Evolutionary conservation across 2,888 invertebrate species (phyloP), one percentile per base, ranked within the genome.

Genomic region (Xestobium rufovillosum): DNA sequence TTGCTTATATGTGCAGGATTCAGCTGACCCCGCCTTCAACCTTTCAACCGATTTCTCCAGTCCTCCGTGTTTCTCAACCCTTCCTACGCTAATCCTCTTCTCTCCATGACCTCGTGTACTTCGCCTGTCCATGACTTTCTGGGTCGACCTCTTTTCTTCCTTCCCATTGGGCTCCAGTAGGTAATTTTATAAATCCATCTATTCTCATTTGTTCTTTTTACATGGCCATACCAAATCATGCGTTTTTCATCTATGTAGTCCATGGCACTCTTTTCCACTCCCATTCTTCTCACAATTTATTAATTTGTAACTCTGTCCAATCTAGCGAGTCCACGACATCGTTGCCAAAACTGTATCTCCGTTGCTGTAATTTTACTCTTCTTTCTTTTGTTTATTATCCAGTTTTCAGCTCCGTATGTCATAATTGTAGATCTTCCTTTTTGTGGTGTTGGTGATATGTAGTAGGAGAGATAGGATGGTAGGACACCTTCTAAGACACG

Each of bases 311-410:
- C 15, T 36, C 28, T 35, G 10, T 39, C 35, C 34, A 35, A 3
- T 31, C 26, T 34, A 3, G 39, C 29, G 4, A 31, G 3, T 27
- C 32, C 19, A 31, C 26, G 31, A 15, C 36, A 31, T 9, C 31
- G 26, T 39, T 19, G 17, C 36, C 35, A 36, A 13, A 23, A 36
- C 28, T 39, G n/a, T n/a, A n/a, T n/a, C n/a, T n/a, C n/a, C n/a
- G n/a, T n/a, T n/a, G n/a, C n/a, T n/a, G n/a, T n/a, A n/a, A n/a
- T n/a, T n/a, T n/a, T n/a, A n/a, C n/a, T n/a, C n/a, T n/a, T n/a
- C n/a, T n/a, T n/a, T n/a, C n/a, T n/a, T n/a, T n/a, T n/a, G n/a
- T n/a, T n/a, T n/a, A n/a, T n/a, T n/a, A n/a, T n/a, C n/a, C n/a
- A n/a, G n/a, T n/a, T n/a, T n/a, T n/a, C n/a, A n/a, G n/a, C n/a